Evolutionary conservation across 2,797 vertebrate genomes (phyloP).

Genomic region (Sebastes kiyomatsui): DNA sequence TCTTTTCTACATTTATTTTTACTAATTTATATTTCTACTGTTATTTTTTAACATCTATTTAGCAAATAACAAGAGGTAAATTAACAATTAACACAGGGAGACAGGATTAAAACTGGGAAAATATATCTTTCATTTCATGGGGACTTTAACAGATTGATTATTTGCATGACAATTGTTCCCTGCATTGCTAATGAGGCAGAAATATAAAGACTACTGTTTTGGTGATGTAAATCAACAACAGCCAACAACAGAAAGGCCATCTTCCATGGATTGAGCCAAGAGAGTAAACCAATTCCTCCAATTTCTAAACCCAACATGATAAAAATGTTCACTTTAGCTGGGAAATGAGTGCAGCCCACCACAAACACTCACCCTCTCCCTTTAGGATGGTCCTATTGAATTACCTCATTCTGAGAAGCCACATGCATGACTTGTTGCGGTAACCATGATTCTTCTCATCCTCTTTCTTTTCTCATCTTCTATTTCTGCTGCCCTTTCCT

Average conservation of each 20-base stretch:
- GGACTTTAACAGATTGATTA: slow-evolving; percentile 12
- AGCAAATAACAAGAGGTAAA: too few relatives aligned
- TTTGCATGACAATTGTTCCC: slow-evolving; percentile 23
- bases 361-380: slow-evolving; percentile 9
- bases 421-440: slow-evolving; percentile 31
- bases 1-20: too few relatives aligned
- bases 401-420: slow-evolving; percentile 48
- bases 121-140: too few relatives aligned
- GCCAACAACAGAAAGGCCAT: not conserved
- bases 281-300: not conserved
- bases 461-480: slow-evolving; percentile 7
- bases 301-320: slow-evolving; percentile 10
- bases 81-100: too few relatives aligned
- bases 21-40: too few relatives aligned
- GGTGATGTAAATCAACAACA: slow-evolving; percentile 8
- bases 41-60: too few relatives aligned
- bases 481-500: slow-evolving; percentile 32
- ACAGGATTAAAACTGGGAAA: too few relatives aligned
- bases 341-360: slow-evolving; percentile 6
- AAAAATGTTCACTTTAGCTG: slow-evolving; percentile 10
- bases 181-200: slow-evolving; percentile 16
- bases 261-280: not conserved
- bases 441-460: slow-evolving; percentile 23
- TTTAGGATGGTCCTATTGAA: slow-evolving; percentile 35
- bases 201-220: not conserved